A percentile compares a stretch with the other conserved stretches of the same genome.
These are phyloP conservation scores for Polydesmus complanatus DNA, from an alignment of 2,888 invertebrate genomes.

Conservation along the genomic window DNA sequence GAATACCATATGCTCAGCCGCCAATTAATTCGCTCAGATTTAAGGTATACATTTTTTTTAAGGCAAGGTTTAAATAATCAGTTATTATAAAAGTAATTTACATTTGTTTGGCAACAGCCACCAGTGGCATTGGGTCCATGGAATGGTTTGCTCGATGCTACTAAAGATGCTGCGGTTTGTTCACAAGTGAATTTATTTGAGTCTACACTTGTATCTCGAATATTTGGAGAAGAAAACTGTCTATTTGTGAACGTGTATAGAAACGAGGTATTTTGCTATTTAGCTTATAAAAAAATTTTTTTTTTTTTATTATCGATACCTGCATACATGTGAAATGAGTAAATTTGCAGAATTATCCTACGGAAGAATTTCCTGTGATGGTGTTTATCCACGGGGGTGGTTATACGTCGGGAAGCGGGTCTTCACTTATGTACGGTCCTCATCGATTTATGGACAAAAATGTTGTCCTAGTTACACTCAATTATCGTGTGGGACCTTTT, in stretches of 20 bases:
- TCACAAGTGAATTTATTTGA: constrained; percentile 6
- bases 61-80: background rate
- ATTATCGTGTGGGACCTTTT: constrained; percentile 38
- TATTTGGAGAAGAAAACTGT: constrained; percentile 15
- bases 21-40: background rate
- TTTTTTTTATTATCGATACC: background rate
- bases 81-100: background rate
- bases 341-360: background rate
- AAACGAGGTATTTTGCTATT: background rate
- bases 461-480: constrained; percentile 36
- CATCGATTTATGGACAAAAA: constrained; percentile 38
- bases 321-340: too few relatives aligned
- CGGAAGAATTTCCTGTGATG: constrained; percentile 23
- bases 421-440: constrained; percentile 29
- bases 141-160: constrained; percentile 12
- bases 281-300: background rate
- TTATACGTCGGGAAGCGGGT: constrained; percentile 23
- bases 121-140: constrained; percentile 8
- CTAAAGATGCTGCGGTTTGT: constrained; percentile 12
- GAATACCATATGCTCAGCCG: background rate
- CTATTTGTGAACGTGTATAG: constrained; percentile 17
- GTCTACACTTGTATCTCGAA: background rate
- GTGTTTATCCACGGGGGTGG: constrained; percentile 31
- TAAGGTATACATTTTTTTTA: background rate
- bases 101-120: background rate